phyloP scores from a whole-genome alignment of 2,113 vertebrate genomes.

The Eretmochelys imbricata region DNA sequence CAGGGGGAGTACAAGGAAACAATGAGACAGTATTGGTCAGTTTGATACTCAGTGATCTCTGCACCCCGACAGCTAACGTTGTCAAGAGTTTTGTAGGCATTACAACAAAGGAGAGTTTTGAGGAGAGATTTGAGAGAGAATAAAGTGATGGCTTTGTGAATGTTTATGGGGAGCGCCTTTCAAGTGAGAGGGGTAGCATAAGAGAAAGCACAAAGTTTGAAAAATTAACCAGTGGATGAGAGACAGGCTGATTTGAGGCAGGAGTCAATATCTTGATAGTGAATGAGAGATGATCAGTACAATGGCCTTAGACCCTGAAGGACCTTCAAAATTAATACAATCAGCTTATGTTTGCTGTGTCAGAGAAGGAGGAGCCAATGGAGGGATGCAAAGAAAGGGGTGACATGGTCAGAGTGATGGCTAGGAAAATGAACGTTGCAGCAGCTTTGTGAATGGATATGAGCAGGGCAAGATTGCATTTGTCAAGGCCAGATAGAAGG shows the following conservation, averaged over 20 bases:
- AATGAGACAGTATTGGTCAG: neutral
- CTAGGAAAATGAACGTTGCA: neutral
- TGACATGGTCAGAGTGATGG: neutral
- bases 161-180: neutral
- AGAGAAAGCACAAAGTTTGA: neutral
- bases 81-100: neutral
- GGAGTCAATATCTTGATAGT: neutral
- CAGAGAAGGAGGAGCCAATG: neutral
- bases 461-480: neutral
- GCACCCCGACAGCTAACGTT: too few species aligned
- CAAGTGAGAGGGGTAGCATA: neutral
- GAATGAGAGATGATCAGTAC: neutral
- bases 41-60: neutral
- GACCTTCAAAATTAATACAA: neutral
- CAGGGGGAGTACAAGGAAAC: neutral
- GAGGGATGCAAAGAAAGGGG: neutral
- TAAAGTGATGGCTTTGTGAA: too few species aligned
- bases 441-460: neutral
- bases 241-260: neutral
- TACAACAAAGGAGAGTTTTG: neutral
- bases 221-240: neutral
- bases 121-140: neutral
- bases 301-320: neutral
- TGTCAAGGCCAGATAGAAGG: neutral
- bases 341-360: neutral